Conservation (phyloP, 2,113 vertebrate genomes). For the Microtus richardsoni region DNA sequence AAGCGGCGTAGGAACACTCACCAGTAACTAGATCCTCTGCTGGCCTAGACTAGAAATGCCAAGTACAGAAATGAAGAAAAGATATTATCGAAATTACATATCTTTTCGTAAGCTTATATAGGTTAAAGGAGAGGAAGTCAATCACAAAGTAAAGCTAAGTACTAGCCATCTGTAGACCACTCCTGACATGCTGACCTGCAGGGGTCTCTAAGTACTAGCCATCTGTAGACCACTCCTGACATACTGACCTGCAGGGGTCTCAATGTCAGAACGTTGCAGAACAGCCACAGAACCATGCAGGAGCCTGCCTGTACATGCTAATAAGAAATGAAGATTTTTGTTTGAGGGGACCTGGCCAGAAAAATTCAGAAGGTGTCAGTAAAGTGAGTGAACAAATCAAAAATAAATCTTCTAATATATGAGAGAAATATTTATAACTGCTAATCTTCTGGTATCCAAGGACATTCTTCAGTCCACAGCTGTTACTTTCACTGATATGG, state of each 20-base stretch:
- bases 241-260: too few species aligned
- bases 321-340: background rate
- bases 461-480: constrained; percentile 20
- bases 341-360: background rate
- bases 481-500: background rate
- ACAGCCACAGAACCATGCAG: background rate
- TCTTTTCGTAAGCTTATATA: background rate
- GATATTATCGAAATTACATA: background rate
- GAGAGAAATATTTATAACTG: constrained; percentile 46
- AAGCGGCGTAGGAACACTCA: background rate
- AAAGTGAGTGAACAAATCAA: background rate
- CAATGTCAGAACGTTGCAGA: background rate
- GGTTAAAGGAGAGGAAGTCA: background rate
- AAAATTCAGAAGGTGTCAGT: background rate
- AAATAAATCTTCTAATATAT: constrained; percentile 27
- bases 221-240: too few species aligned
- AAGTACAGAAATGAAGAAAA: background rate
- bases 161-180: background rate
- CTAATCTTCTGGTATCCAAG: background rate
- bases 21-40: background rate
- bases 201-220: too few species aligned
- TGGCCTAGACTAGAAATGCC: background rate
- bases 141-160: background rate
- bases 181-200: background rate
- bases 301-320: background rate